Conservation (phyloP, 2,888 invertebrate genomes). For the Nebria brevicollis region DNA sequence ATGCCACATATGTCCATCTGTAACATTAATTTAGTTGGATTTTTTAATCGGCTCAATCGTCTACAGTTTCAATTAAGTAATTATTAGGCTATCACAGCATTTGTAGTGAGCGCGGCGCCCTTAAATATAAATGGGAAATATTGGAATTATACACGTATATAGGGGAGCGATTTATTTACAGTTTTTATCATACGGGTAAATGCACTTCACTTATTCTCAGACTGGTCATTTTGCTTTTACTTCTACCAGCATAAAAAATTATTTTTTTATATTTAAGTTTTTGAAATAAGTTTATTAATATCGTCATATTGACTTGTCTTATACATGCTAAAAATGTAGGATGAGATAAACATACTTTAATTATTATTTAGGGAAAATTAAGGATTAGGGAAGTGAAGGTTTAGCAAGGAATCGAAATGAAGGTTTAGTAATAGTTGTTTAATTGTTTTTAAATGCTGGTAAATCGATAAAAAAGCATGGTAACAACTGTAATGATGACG, state of each 20-base stretch:
- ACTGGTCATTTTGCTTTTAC: no score
- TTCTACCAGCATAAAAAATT: no score
- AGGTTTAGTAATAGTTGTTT: background rate
- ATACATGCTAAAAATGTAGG: no score
- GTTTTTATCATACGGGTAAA: background rate
- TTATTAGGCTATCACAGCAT: background rate
- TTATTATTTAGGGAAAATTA: background rate
- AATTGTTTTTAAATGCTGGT: background rate
- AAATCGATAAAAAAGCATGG: background rate
- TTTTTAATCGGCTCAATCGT: background rate
- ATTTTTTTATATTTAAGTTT: no score
- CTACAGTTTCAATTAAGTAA: background rate
- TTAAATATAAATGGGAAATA: background rate
- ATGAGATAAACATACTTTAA: no score
- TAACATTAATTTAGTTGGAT: background rate
- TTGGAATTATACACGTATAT: background rate
- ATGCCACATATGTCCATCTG: background rate
- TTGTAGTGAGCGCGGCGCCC: background rate
- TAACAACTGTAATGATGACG: background rate
- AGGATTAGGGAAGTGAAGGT: background rate
- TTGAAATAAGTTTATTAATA: no score
- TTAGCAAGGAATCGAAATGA: background rate
- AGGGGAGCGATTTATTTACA: background rate
- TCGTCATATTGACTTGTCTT: no score
- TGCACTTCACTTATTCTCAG: background rate